These are phyloP conservation scores for Fragum whitleyi DNA, from an alignment of 2,888 invertebrate genomes.

Conservation along the genomic window DNA sequence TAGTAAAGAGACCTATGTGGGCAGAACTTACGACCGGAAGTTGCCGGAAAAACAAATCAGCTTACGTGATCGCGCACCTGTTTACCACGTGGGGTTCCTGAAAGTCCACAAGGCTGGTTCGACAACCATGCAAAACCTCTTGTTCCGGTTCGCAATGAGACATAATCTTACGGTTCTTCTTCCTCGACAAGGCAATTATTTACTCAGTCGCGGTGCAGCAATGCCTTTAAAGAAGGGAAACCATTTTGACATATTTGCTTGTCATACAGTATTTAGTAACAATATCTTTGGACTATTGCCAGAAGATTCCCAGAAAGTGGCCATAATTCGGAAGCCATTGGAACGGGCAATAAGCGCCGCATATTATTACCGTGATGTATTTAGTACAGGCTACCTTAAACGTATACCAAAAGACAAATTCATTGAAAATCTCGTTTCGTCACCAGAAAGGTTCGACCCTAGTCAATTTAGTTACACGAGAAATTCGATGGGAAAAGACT, in stretches of 20 bases:
- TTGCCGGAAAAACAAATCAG: too few relatives aligned
- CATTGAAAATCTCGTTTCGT: conserved; percentile 37
- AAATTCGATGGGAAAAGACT: conserved; percentile 56
- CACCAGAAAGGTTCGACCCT: conserved; percentile 43
- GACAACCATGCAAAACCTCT: conserved; percentile 25
- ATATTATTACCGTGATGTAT: conserved; percentile 51
- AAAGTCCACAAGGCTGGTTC: conserved; percentile 34
- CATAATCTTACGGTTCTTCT: conserved; percentile 21
- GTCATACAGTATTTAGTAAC: conserved; percentile 58
- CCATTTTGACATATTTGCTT: conserved; percentile 60
- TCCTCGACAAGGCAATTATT: conserved; percentile 11
- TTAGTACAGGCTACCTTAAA: conserved; percentile 5
- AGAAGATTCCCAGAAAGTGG: conserved; percentile 58
- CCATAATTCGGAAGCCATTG: conserved; percentile 65
- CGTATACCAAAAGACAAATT: conserved; percentile 36
- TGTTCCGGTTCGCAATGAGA: conserved; percentile 17
- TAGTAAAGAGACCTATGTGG: neutral
- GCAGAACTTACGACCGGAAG: neutral
- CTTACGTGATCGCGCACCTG: neutral
- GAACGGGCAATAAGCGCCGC: conserved; percentile 58
- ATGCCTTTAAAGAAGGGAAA: conserved; percentile 10
- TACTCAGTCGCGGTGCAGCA: neutral
- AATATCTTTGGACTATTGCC: conserved; percentile 56
- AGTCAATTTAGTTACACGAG: conserved; percentile 42
- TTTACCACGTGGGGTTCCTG: conserved; percentile 21